Base-by-base conservation (phyloP, 2,113 vertebrate genomes). In the Saguinus midas region DNA sequence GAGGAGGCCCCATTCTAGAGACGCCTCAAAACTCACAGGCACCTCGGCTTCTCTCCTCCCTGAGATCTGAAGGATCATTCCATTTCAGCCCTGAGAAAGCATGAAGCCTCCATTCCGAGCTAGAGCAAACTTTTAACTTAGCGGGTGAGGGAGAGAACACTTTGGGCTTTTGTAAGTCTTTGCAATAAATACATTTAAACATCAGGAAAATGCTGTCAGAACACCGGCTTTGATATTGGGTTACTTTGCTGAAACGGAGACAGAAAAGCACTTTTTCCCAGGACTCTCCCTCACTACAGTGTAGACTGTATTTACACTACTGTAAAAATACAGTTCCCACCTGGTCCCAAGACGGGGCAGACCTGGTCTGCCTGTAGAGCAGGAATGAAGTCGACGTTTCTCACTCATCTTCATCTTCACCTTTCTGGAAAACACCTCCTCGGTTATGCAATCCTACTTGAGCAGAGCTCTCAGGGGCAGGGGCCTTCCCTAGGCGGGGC, bases 61-160 rank as follows among this genome's bases (percentile, higher is more conserved):
- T 14, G 17, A 23, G 35, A 43, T 4, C 52, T 0, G 20, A 45
- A 58, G 66, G 9, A 5, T 25, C 55, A 3, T 3, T n/a, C 8
- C 4, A 8, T 32, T 29, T 18, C 64, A 29, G 12, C 27, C 40
- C 78, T 1, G 45, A 21, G 37, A 57, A 61, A 18, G 6, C 50
- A 6, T 0, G 6, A 1, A 2, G 50, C 2, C 48, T 27, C 1
- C 1, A 12, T 8, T 75, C 23, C 1, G 6, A 0, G 35, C 9
- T 16, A 6, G 16, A 5, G 6, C 25, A 9, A 5, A 35, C 35
- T 25, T 43, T 12, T 12, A 9, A 27, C 48, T 50, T 12, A 21
- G 52, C 17, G 23, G 27, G 29, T 1, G 37, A 84, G 43, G 25
- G 8, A 25, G 16, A 7, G 7, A 64, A 8, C 32, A 1, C 20